Evolutionary conservation across 1,140 invertebrate genomes (phyloP).

Genomic region (Meloidogyne exigua): DNA sequence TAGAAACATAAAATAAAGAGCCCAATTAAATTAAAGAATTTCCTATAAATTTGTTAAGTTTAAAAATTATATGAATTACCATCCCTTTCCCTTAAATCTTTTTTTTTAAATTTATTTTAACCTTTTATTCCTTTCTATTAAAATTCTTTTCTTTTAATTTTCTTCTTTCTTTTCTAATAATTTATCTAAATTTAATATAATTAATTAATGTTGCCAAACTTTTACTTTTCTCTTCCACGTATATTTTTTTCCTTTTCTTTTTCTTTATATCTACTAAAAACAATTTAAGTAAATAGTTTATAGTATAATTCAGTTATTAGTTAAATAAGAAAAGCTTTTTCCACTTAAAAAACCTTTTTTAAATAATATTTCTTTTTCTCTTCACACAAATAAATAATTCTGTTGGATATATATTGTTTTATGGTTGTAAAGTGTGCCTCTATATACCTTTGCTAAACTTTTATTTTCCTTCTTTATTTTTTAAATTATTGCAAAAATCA

Average conservation of each 20-base stretch:
- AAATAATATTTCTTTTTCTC: background rate
- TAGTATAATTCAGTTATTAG: too few species aligned
- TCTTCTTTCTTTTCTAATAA: too few species aligned
- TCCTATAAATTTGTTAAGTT: too few species aligned
- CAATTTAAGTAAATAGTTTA: background rate
- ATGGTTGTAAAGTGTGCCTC: background rate
- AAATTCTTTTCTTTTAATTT: too few species aligned
- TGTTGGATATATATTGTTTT: background rate
- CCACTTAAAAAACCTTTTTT: slow-evolving; percentile 4
- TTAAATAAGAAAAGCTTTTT: background rate
- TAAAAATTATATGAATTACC: too few species aligned
- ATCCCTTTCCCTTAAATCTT: too few species aligned
- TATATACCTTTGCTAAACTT: background rate
- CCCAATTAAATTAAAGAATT: too few species aligned
- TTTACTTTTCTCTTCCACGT: background rate
- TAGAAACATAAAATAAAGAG: too few species aligned
- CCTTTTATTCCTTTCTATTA: too few species aligned
- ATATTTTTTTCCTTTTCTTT: background rate
- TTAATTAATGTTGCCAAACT: background rate
- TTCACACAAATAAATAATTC: background rate
- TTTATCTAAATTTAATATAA: background rate
- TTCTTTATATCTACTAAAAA: background rate
- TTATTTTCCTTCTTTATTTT: background rate
- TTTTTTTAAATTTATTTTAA: too few species aligned
- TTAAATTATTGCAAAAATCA: background rate